Conservation (phyloP, 2,113 vertebrate species). For the Genyomyrus donnyi region DNA sequence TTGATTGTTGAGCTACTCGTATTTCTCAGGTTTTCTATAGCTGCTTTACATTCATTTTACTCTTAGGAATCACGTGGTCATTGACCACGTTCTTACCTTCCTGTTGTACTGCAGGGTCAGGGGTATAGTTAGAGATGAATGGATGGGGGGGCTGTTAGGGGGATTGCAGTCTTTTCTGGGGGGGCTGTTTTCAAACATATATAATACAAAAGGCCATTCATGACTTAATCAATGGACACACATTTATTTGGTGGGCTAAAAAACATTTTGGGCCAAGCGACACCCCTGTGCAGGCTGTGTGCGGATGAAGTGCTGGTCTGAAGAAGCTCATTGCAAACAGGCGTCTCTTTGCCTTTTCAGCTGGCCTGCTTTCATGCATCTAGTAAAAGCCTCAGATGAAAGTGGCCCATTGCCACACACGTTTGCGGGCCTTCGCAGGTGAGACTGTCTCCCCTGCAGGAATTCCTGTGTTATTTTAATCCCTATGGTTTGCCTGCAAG, state of each 20-base stretch:
- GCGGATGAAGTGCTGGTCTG: background rate
- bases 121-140: background rate
- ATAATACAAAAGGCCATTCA: background rate
- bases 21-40: background rate
- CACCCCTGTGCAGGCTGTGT: too few relatives aligned
- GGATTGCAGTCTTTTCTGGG: background rate
- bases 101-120: background rate
- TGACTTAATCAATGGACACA: background rate
- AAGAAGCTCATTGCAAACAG: background rate
- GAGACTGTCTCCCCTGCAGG: background rate
- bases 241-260: background rate
- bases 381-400: background rate
- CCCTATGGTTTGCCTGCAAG: background rate
- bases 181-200: background rate
- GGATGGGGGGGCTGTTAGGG: background rate
- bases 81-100: background rate
- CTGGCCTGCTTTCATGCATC: background rate
- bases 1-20: background rate
- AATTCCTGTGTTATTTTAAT: background rate
- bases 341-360: background rate
- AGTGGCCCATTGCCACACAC: background rate
- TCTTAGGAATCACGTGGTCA: background rate
- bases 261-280: background rate
- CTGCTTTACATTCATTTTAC: background rate
- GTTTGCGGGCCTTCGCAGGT: background rate